Evolutionary conservation across 2,797 vertebrate species (phyloP).

Genomic region (Hephaestus fuliginosus): DNA sequence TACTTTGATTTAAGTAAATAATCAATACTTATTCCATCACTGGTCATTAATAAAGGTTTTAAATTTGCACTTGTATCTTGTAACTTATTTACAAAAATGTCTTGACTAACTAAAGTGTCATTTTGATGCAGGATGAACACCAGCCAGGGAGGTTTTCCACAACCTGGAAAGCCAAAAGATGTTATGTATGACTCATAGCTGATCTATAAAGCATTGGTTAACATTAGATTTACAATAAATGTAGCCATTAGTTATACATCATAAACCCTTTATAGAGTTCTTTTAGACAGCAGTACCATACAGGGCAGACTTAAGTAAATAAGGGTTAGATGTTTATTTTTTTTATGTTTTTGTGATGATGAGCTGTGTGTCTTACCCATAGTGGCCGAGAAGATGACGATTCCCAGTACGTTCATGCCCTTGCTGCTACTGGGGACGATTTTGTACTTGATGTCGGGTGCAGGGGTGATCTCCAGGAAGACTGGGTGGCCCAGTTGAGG

Average conservation of each 20-base stretch:
- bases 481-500: slow-evolving; percentile 87
- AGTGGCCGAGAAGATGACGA: slow-evolving; percentile 93
- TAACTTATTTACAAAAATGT: too few species aligned
- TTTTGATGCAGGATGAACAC: neutral
- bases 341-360: neutral
- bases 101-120: neutral
- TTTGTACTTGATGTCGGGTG: slow-evolving; percentile 89
- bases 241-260: neutral
- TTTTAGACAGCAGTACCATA: neutral
- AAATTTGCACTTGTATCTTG: neutral
- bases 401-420: slow-evolving; percentile 93
- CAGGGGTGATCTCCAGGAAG: slow-evolving; percentile 90
- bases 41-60: neutral
- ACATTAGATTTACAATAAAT: too few species aligned
- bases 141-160: neutral
- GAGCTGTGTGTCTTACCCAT: slow-evolving; percentile 84
- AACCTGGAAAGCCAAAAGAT: neutral
- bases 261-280: neutral
- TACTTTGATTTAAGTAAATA: neutral
- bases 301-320: neutral
- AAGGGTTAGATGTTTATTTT: neutral
- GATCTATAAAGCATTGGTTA: too few species aligned
- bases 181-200: neutral
- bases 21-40: neutral
- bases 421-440: slow-evolving; percentile 89